Base-by-base conservation (phyloP, 2,797 vertebrate species). In the Betta splendens region DNA sequence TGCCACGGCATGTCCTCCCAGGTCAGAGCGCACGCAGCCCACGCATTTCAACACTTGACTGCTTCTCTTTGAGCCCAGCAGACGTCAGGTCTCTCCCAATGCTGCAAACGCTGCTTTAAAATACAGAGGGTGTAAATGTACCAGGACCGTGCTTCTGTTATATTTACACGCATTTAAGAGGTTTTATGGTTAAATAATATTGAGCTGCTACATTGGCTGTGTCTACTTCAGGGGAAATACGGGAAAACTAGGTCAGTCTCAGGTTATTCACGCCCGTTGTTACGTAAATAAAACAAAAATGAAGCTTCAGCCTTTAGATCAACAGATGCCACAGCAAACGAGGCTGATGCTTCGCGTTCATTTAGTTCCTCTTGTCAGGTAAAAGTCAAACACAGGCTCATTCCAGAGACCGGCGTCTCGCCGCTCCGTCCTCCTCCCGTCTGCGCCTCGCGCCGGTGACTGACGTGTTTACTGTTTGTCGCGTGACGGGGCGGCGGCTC, bases 1-100 rank as follows among this genome's bases (percentile, higher is more conserved):
- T 99, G 97, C 77, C 97, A 99, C 0, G 97, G 97, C 67, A 98
- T 98, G 97, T 97, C 97, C 45, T 98, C 97, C 11, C 97, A 99
- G 95, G 97, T 98, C 72, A 88, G 85, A 50, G 0, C 39, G 33
- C 2, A 9, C 23, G 7, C 5, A 11, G 10, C 28, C 23, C 17
- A 10, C 18, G 15, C 43, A 33, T 33, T 51, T 35, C 26, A 45
- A 25, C 3, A 39, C 46, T 51, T n/a, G 26, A 48, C 12, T 12
- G 48, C 13, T 50, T 18, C 43, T 31, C 21, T 47, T 33, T 7
- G 43, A 42, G 9, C 15, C 5, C 29, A 36, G 18, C 15, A 52
- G 16, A 46, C 0, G 1, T 23, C 11, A 11, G 16, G 8, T 21
- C 18, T 11, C 28, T 36, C 8, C 12, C 23, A 28, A 23, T 22